phyloP scores from a whole-genome alignment of 2,888 invertebrate species.

The Sminthurides aquaticus region DNA sequence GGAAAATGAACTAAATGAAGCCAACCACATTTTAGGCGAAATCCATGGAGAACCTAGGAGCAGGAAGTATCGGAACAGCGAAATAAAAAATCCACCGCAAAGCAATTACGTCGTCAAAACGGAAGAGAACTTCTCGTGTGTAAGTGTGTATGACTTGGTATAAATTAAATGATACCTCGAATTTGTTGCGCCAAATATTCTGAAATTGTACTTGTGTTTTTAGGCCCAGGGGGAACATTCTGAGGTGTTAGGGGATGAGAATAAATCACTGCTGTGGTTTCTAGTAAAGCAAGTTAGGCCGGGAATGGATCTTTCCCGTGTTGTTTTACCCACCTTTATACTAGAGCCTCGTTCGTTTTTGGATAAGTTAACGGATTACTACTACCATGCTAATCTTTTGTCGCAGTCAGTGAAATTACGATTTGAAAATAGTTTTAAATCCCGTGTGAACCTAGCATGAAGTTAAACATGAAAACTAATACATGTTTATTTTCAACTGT shows the following conservation, averaged over 20 bases:
- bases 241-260: constrained; percentile 87
- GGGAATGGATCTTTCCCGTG: constrained; percentile 93
- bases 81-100: constrained; percentile 15
- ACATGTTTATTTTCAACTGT: too few relatives aligned
- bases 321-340: constrained; percentile 88
- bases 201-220: constrained; percentile 10
- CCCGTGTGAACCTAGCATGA: too few relatives aligned
- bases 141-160: constrained; percentile 17
- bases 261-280: constrained; percentile 90
- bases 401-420: constrained; percentile 66
- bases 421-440: not conserved
- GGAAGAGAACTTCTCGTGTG: constrained; percentile 37
- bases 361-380: constrained; percentile 86
- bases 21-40: not conserved
- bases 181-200: too few relatives aligned
- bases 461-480: too few relatives aligned
- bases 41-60: constrained; percentile 2
- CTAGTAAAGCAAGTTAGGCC: constrained; percentile 69
- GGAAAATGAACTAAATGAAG: constrained; percentile 14
- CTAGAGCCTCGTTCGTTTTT: constrained; percentile 87
- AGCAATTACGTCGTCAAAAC: constrained; percentile 25
- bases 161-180: too few relatives aligned
- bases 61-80: not conserved
- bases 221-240: constrained; percentile 68
- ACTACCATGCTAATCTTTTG: constrained; percentile 85